A percentile compares a stretch with the other conserved stretches of the same genome.
Evolutionary conservation across 2,797 vertebrate genomes (phyloP).

Genomic region (Harpagifer antarcticus): DNA sequence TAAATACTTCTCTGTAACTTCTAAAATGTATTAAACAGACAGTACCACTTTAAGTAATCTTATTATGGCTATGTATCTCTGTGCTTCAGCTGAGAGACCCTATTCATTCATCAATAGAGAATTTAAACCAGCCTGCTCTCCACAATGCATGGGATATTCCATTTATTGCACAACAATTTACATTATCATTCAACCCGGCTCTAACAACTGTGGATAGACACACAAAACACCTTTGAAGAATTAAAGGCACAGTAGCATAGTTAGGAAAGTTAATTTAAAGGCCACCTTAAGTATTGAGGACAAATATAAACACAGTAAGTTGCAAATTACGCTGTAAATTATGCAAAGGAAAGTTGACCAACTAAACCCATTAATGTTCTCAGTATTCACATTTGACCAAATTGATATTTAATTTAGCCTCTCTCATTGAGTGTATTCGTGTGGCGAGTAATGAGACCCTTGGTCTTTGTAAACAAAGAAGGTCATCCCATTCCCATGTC

Average conservation of each 20-base stretch:
- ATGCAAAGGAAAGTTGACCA: not conserved
- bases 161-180: not conserved
- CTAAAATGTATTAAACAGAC: not conserved
- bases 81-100: not conserved
- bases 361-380: not conserved
- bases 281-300: slow-evolving; percentile 12
- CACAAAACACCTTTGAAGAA: not conserved
- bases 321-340: slow-evolving; percentile 11
- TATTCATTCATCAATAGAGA: not conserved
- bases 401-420: not conserved
- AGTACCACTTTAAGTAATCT: not conserved
- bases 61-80: not conserved
- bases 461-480: slow-evolving; percentile 16
- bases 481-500: slow-evolving; percentile 8
- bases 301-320: slow-evolving; percentile 6
- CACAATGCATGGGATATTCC: not conserved
- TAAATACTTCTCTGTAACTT: not conserved
- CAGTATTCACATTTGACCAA: too few relatives aligned
- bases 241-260: not conserved
- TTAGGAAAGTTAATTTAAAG: not conserved
- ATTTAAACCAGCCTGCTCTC: not conserved
- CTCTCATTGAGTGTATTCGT: slow-evolving; percentile 11
- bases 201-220: not conserved
- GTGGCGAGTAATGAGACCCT: slow-evolving; percentile 15
- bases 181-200: too few relatives aligned